A percentile compares a stretch with the other conserved stretches of the same genome.
Evolutionary conservation across 2,888 invertebrate genomes (phyloP).

Genomic region (Philereme transversata): DNA sequence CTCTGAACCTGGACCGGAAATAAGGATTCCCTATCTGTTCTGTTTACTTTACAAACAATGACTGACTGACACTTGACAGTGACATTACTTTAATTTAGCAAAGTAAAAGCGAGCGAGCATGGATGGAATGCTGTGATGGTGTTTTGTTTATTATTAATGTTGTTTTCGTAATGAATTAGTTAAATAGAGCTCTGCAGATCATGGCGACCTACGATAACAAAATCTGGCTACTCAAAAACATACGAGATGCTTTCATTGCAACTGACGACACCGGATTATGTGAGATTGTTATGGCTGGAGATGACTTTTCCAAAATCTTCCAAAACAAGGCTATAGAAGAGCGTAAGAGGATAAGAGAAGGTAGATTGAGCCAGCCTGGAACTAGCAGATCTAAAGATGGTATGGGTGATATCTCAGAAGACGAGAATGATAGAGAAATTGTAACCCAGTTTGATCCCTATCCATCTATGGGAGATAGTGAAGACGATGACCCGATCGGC

Average conservation of each 20-base stretch:
- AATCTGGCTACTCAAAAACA: conserved; percentile 96
- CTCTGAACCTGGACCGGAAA: too few species aligned
- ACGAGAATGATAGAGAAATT: conserved; percentile 69
- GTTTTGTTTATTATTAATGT: neutral
- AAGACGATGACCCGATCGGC: conserved; percentile 88
- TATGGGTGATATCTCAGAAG: conserved; percentile 63
- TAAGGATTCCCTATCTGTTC: too few species aligned
- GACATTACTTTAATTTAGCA: too few species aligned
- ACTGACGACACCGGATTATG: conserved; percentile 98
- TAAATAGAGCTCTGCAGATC: neutral
- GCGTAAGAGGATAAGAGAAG: conserved; percentile 63
- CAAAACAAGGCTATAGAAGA: conserved; percentile 75
- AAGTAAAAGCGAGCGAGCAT: neutral
- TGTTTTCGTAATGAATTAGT: neutral
- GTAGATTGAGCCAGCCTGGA: conserved; percentile 60
- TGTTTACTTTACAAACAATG: too few species aligned
- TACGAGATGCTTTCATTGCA: conserved; percentile 96
- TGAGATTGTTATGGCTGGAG: conserved; percentile 95
- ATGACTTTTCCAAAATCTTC: conserved; percentile 87
- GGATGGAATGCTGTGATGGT: neutral
- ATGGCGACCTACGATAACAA: conserved; percentile 97
- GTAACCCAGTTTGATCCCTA: conserved; percentile 86
- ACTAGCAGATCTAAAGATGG: conserved; percentile 65
- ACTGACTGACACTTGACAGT: too few species aligned
- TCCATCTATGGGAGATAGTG: conserved; percentile 91